Percentiles rank a stretch among this genome's conserved stretches.
phyloP scores from a whole-genome alignment of 1,140 invertebrate genomes.

The Riptortus pedestris region DNA sequence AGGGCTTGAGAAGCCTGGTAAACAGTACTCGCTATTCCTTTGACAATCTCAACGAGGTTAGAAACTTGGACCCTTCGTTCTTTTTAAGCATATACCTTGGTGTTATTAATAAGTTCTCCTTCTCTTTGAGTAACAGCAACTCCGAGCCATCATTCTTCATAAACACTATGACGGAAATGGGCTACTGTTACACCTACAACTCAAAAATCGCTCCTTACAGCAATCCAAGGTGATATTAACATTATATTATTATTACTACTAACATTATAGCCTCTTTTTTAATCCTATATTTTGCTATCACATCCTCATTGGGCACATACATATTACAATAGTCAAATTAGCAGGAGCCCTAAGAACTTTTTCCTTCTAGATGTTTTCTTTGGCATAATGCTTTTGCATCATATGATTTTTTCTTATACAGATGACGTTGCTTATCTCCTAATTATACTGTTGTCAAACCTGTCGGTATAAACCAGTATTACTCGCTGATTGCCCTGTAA shows the following conservation, averaged over 20 bases:
- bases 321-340: neutral
- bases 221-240: constrained; percentile 44
- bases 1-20: constrained; percentile 36
- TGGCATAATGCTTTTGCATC: neutral
- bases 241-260: neutral
- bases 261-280: neutral
- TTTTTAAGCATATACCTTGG: constrained; percentile 44
- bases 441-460: too few relatives aligned
- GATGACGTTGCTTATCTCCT: too few relatives aligned
- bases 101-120: constrained; percentile 23
- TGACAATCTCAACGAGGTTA: constrained; percentile 41
- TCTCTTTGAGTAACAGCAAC: constrained; percentile 30
- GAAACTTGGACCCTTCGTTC: constrained; percentile 40
- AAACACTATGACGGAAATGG: constrained; percentile 50
- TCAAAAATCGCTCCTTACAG: constrained; percentile 51
- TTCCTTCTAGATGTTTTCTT: neutral
- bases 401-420: neutral
- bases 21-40: constrained; percentile 48
- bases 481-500: too few relatives aligned
- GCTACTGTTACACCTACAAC: constrained; percentile 54
- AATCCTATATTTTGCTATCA: neutral
- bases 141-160: constrained; percentile 18
- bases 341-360: neutral
- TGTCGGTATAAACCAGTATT: too few relatives aligned
- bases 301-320: neutral